phyloP scores from a whole-genome alignment of 2,797 vertebrate genomes.

The Pangasius djambal region DNA sequence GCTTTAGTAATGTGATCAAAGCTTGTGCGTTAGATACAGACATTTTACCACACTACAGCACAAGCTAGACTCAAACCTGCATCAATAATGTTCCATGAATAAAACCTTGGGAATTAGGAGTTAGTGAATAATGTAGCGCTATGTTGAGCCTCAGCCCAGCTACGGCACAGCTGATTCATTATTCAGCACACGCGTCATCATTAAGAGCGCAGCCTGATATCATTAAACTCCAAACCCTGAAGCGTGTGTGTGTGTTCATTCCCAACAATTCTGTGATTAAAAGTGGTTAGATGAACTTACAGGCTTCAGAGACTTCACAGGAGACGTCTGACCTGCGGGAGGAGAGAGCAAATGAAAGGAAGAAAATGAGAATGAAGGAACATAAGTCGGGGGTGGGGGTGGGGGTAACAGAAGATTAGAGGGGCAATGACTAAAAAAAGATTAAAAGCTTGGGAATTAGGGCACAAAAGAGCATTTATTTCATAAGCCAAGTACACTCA shows the following conservation, averaged over 20 bases:
- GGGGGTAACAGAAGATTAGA: not conserved
- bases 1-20: slow-evolving; percentile 18
- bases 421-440: slow-evolving; percentile 5
- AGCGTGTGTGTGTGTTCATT: slow-evolving; percentile 39
- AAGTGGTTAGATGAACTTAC: slow-evolving; percentile 72
- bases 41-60: not conserved
- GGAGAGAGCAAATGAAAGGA: slow-evolving; percentile 30
- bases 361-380: slow-evolving; percentile 30
- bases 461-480: slow-evolving; percentile 23
- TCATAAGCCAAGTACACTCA: not conserved
- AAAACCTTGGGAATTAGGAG: not conserved
- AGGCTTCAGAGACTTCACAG: slow-evolving; percentile 88
- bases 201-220: slow-evolving; percentile 32
- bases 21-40: not conserved
- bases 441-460: slow-evolving; percentile 30
- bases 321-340: slow-evolving; percentile 90
- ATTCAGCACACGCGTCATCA: slow-evolving; percentile 33
- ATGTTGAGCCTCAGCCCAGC: not conserved
- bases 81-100: not conserved
- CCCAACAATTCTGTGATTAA: slow-evolving; percentile 51
- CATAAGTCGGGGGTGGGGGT: not conserved
- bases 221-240: slow-evolving; percentile 26
- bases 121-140: slow-evolving; percentile 29
- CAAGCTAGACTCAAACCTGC: not conserved
- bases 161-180: not conserved